Evolutionary conservation across 2,113 vertebrate species (phyloP).

Genomic region (Meleagris gallopavo): DNA sequence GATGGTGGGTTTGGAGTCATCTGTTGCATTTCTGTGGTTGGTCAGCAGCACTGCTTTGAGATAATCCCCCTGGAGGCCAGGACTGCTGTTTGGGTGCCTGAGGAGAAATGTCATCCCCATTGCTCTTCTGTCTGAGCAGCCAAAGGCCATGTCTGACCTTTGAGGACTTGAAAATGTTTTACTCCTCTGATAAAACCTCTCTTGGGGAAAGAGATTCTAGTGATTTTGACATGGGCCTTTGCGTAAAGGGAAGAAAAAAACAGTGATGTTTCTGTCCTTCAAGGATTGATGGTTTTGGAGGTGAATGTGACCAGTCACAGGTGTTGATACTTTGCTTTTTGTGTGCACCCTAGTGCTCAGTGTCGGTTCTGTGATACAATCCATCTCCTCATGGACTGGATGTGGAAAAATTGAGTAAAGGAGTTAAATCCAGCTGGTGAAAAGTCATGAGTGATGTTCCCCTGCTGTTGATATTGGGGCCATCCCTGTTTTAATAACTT

Average conservation of each 20-base stretch:
- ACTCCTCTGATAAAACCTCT: not conserved
- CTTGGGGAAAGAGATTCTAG: not conserved
- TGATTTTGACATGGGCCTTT: not conserved
- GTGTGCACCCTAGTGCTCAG: not conserved
- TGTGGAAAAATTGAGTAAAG: not conserved
- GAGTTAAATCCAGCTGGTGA: too few relatives aligned
- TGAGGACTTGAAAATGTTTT: not conserved
- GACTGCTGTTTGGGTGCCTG: not conserved
- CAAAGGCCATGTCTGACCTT: not conserved
- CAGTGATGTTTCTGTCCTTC: not conserved
- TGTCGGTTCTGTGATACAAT: not conserved
- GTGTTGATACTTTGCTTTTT: not conserved
- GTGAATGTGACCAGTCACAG: rapidly evolving
- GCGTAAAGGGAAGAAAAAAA: not conserved
- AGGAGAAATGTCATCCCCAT: not conserved
- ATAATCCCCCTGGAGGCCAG: not conserved
- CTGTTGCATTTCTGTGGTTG: not conserved
- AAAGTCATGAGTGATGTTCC: too few relatives aligned
- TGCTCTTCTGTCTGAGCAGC: not conserved
- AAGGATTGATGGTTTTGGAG: not conserved
- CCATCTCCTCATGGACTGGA: not conserved
- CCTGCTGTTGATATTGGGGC: too few relatives aligned
- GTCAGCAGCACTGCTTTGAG: not conserved
- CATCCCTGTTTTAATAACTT: too few relatives aligned
- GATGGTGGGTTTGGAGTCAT: not conserved